Evolutionary conservation across 2,888 invertebrate species (phyloP), one percentile per base, ranked within the genome.

Genomic region (Calephelis perditalis): DNA sequence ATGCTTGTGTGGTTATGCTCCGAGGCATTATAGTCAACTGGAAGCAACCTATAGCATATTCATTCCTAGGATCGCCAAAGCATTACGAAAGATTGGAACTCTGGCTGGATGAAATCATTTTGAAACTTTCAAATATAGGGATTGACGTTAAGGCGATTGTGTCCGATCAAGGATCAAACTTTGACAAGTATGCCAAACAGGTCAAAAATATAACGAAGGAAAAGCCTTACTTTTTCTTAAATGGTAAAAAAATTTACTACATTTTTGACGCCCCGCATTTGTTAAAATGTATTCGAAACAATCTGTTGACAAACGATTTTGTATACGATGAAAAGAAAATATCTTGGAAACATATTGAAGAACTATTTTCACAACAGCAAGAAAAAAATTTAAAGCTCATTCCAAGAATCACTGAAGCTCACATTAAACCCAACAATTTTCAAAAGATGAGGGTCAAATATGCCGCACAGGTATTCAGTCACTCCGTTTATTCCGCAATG

Each of bases 381-480:
- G 45, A 62, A 37, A 68, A 67, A 44, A 59, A 58, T 8, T 67
- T 65, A 15, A 71, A 56, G 58, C 60, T 68, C 44, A 71, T 73
- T 52, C 71, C 68, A 26, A 73, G 75, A 68, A 59, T 78, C 10
- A 75, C 70, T 0, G 46, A 46, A n/a, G n/a, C 2, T n/a, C 46
- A 46, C 12, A n/a, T 46, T 5, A 62, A 68, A 26, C 73, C 74
- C 0, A 72, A 59, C 10, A 68, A 68, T 45, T 68, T 68, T 40
- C 71, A 75, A 61, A 74, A 68, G 60, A 71, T 57, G 52, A 65
- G 70, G 44, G 67, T 74, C 26, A 43, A 57, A 6, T 73, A 67
- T 57, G 76, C 73, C 3, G 63, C 67, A 11, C 72, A 76, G 65
- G 47, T 75, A 36, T 62, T 76, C 5, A 76, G 76, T 46, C 64